Evolutionary conservation across 2,113 vertebrate genomes (phyloP).

Genomic region (Thunnus maccoyii): DNA sequence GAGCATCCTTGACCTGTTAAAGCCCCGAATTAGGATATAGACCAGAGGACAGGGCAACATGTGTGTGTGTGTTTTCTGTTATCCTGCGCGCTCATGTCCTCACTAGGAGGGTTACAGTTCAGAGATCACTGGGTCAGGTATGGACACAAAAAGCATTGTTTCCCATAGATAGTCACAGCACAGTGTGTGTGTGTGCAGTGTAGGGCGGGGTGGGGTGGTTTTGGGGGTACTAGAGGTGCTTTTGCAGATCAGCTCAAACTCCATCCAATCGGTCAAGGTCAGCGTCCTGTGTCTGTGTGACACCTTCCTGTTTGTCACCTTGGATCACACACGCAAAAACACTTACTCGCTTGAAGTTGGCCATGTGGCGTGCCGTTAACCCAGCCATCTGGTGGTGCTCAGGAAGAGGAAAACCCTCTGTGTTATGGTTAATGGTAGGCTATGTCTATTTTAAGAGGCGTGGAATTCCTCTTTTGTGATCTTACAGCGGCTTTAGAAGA

Average conservation of each 20-base stretch:
- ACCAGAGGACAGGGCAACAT: not conserved
- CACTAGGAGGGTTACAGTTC: conserved; percentile 17
- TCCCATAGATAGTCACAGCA: conserved; percentile 18
- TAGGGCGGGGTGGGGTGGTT: not conserved
- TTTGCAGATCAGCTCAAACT: conserved; percentile 53
- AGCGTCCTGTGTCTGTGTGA: conserved; percentile 60
- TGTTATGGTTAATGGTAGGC: conserved; percentile 62
- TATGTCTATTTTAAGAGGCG: conserved; percentile 72
- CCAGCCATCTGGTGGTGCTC: conserved; percentile 70
- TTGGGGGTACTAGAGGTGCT: conserved; percentile 26
- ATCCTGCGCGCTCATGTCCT: conserved; percentile 19
- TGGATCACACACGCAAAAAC: conserved; percentile 19
- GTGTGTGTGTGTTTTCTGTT: conserved; percentile 21
- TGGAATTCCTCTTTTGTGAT: conserved; percentile 69
- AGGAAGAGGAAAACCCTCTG: conserved; percentile 80
- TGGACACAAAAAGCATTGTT: conserved; percentile 5
- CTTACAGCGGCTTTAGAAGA: conserved; percentile 24
- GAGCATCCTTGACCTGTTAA: conserved; percentile 41
- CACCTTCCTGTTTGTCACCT: conserved; percentile 80
- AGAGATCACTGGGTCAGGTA: conserved; percentile 9
- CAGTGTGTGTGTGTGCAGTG: conserved; percentile 1
- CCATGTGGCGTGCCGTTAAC: conserved; percentile 62
- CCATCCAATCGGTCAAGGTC: conserved; percentile 48
- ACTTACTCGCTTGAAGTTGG: conserved; percentile 44
- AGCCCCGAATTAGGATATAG: conserved; percentile 5